phyloP scores from a whole-genome alignment of 2,888 invertebrate genomes.

The Drosophila formosana region DNA sequence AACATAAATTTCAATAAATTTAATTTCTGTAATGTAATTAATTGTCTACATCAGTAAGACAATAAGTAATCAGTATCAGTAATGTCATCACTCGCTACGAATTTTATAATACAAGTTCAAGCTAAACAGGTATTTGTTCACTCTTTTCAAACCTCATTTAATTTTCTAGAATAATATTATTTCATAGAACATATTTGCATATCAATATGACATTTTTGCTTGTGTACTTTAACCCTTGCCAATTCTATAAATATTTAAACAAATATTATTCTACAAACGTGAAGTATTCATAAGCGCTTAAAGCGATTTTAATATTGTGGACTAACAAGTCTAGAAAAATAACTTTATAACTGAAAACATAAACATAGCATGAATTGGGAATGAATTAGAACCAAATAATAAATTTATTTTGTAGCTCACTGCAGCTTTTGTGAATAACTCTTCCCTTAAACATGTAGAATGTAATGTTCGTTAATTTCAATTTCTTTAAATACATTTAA shows the following conservation, averaged over 20 bases:
- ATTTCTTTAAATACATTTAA: too few species aligned
- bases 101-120: neutral
- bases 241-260: neutral
- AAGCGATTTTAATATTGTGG: neutral
- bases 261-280: neutral
- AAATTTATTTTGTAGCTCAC: too few species aligned
- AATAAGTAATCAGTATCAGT: neutral
- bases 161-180: neutral
- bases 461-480: too few species aligned
- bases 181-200: neutral
- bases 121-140: neutral
- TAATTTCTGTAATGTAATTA: too few species aligned
- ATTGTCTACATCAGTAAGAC: neutral
- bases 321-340: neutral
- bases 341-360: too few species aligned
- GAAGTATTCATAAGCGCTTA: neutral
- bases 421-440: too few species aligned
- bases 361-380: too few species aligned
- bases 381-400: too few species aligned
- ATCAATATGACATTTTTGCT: neutral
- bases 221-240: neutral
- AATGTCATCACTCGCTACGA: neutral
- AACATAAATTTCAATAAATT: too few species aligned
- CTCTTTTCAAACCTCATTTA: neutral
- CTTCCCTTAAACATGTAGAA: too few species aligned